phyloP scores from a whole-genome alignment of 2,888 invertebrate genomes.

The Helleia helle region DNA sequence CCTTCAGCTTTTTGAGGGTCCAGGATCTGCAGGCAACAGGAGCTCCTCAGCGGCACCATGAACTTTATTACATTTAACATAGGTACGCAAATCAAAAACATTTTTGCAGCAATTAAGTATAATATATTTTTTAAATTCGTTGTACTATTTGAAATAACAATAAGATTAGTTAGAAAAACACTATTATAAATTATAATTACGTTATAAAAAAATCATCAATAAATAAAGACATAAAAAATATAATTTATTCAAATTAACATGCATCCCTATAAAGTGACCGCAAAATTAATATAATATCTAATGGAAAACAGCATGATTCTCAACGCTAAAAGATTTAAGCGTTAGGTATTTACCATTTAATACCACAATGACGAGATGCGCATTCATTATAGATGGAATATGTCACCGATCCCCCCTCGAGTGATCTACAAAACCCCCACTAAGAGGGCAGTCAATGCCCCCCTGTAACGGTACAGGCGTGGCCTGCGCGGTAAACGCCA shows the following conservation, averaged over 20 bases:
- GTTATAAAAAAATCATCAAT: too few species aligned
- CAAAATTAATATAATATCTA: slow-evolving; percentile 4
- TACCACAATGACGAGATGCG: slow-evolving; percentile 25
- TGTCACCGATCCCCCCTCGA: slow-evolving; percentile 52
- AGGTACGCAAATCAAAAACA: too few species aligned
- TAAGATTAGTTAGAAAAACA: too few species aligned
- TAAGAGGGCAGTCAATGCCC: slow-evolving; percentile 62
- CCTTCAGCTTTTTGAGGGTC: too few species aligned
- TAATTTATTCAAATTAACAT: neutral
- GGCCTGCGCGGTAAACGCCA: slow-evolving; percentile 58
- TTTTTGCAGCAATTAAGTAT: too few species aligned
- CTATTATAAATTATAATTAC: too few species aligned
- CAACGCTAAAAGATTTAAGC: neutral
- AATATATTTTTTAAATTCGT: too few species aligned
- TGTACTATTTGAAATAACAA: too few species aligned
- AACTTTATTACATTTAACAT: too few species aligned
- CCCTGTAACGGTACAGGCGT: slow-evolving; percentile 70
- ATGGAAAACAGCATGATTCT: slow-evolving; percentile 5
- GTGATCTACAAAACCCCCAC: slow-evolving; percentile 62
- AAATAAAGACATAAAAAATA: neutral
- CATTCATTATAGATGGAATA: slow-evolving; percentile 61
- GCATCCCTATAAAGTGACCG: neutral
- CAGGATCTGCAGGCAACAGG: too few species aligned
- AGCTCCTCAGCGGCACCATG: too few species aligned
- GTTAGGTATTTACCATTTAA: slow-evolving; percentile 6